phyloP scores from a whole-genome alignment of 2,113 vertebrate genomes.

The Propithecus coquereli region DNA sequence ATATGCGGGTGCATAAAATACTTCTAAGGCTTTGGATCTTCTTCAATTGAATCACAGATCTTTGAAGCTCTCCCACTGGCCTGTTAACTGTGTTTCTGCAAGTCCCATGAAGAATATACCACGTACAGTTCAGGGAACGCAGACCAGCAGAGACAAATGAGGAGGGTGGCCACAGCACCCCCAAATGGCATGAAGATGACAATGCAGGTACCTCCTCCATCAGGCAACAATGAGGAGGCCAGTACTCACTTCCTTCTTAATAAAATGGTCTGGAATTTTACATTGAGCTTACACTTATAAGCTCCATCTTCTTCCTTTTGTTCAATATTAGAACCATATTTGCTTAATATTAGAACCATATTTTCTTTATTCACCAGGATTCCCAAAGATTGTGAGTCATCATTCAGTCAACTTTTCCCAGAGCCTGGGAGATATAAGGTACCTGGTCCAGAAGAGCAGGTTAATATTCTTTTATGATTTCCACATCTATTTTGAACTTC shows the following conservation, averaged over 20 bases:
- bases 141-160: too few relatives aligned
- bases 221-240: too few relatives aligned
- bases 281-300: not conserved
- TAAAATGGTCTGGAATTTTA: not conserved
- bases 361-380: not conserved
- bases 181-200: rapidly evolving
- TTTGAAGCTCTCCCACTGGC: not conserved
- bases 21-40: not conserved
- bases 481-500: not conserved
- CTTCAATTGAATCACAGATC: not conserved
- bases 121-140: not conserved
- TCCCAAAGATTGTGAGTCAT: not conserved
- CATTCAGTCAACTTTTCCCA: not conserved
- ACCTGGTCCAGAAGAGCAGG: not conserved
- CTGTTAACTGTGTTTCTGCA: not conserved
- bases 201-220: not conserved
- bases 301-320: not conserved
- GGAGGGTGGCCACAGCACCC: not conserved
- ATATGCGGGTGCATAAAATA: not conserved
- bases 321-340: not conserved
- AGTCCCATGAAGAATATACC: too few relatives aligned
- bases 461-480: not conserved
- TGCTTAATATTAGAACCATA: not conserved
- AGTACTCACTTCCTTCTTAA: not conserved
- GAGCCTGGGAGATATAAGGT: not conserved